These are phyloP conservation scores for Hippasteria phrygiana DNA, from an alignment of 53 echinoderm and acorn worm genomes.

Conservation along the genomic window DNA sequence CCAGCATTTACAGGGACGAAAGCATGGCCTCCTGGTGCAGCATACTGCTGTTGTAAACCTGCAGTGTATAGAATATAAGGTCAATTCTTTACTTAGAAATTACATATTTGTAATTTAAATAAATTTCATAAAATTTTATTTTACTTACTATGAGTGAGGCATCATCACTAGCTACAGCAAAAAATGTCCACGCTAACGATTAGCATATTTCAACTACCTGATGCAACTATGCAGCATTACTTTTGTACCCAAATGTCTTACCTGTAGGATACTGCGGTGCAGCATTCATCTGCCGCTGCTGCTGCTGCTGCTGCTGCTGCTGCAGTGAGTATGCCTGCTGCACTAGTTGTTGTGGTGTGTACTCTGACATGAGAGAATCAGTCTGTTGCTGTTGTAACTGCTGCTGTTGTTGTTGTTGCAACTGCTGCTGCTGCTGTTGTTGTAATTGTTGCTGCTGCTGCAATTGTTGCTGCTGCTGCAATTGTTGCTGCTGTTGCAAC, in stretches of 20 bases:
- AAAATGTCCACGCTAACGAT: no score
- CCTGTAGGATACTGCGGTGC: constrained; percentile 58
- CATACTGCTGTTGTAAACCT: constrained; percentile 60
- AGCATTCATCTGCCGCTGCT: constrained; percentile 53
- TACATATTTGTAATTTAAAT: no score
- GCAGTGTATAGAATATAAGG: neutral
- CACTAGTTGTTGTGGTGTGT: constrained; percentile 65
- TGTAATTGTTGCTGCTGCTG: constrained; percentile 61
- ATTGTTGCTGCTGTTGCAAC: constrained; percentile 62
- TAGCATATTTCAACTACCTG: no score
- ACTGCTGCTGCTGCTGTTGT: constrained; percentile 32
- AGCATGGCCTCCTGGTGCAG: constrained; percentile 46
- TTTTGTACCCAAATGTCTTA: neutral
- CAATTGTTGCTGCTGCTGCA: constrained; percentile 48
- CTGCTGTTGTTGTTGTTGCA: constrained; percentile 67
- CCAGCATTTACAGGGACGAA: constrained; percentile 42
- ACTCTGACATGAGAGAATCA: constrained; percentile 60
- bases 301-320: constrained; percentile 65
- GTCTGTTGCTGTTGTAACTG: constrained; percentile 69
- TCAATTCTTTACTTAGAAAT: no score
- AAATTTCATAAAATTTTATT: no score
- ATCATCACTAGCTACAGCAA: no score
- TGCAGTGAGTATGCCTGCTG: constrained; percentile 66
- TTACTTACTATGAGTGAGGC: no score
- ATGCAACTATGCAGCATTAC: neutral